phyloP scores from a whole-genome alignment of 2,797 vertebrate genomes.

The Anniella stebbinsi region DNA sequence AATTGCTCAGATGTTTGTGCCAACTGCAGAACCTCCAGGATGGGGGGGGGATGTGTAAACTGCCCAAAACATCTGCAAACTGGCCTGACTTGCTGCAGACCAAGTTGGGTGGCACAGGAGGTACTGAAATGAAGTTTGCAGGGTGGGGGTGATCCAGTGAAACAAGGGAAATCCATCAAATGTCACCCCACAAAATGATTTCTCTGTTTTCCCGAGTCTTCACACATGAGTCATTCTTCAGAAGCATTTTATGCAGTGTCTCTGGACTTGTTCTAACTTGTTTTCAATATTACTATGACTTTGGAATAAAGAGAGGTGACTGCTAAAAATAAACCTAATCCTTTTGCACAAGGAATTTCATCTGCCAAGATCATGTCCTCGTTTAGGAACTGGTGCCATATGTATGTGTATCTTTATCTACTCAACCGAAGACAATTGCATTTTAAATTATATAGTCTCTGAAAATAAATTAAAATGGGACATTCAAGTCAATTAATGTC shows the following conservation, averaged over 20 bases:
- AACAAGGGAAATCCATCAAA: too few species aligned
- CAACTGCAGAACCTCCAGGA: too few species aligned
- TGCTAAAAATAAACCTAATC: conserved; percentile 20
- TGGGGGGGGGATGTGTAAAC: too few species aligned
- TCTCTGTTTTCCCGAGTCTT: background rate
- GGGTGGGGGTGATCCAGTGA: too few species aligned
- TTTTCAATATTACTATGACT: conserved; percentile 21
- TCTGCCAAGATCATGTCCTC: background rate
- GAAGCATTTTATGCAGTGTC: accelerated
- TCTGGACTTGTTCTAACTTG: accelerated
- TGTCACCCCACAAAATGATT: too few species aligned
- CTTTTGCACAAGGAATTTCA: background rate
- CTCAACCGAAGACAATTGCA: conserved; percentile 12
- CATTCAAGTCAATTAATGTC: conserved; percentile 31
- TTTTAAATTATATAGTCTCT: conserved; percentile 17
- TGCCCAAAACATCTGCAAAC: too few species aligned
- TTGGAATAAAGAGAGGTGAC: background rate
- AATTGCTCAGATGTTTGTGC: too few species aligned
- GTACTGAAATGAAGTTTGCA: too few species aligned
- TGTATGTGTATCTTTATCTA: conserved; percentile 1
- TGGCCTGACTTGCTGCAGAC: too few species aligned
- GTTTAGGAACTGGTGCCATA: conserved; percentile 20
- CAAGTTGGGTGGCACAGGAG: too few species aligned
- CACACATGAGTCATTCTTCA: background rate
- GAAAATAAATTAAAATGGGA: conserved; percentile 25